Percentiles rank a stretch among this genome's conserved stretches.
Conservation (phyloP, 2,888 invertebrate genomes). For the Cephus rjabovi region DNA sequence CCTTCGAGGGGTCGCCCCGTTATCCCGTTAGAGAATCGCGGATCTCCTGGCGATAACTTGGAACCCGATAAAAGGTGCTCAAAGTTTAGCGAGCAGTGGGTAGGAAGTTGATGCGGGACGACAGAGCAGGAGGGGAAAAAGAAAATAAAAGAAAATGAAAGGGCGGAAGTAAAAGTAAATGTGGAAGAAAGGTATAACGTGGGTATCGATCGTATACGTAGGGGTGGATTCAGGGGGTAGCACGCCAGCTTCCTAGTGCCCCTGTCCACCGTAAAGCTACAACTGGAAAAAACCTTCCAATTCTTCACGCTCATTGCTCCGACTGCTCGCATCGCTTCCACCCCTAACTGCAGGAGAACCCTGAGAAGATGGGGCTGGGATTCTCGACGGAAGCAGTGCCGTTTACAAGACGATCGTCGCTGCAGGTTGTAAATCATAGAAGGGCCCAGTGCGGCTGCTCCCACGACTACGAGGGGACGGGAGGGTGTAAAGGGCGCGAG, state of each 20-base stretch:
- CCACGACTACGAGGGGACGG: not conserved
- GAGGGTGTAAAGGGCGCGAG: slow-evolving; percentile 32
- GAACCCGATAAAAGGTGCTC: not conserved
- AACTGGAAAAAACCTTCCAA: not conserved
- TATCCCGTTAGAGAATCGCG: slow-evolving; percentile 1
- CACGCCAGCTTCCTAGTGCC: not conserved
- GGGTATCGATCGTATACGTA: not conserved
- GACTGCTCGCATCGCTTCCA: not conserved
- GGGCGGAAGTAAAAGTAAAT: not conserved
- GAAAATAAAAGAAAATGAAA: not conserved
- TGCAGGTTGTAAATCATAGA: slow-evolving; percentile 57
- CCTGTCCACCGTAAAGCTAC: not conserved
- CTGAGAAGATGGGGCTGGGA: not conserved
- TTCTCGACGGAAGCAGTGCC: slow-evolving; percentile 17
- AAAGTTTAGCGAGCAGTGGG: not conserved
- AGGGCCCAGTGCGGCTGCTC: slow-evolving; percentile 20
- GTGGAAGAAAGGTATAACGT: not conserved
- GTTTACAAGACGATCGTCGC: slow-evolving; percentile 58
- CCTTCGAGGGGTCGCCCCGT: not conserved
- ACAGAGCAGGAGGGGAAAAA: not conserved
- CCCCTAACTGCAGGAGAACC: not conserved
- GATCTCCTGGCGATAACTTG: not conserved
- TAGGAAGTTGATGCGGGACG: not conserved
- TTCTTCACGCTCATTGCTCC: not conserved
- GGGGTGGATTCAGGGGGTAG: not conserved